These are phyloP conservation scores for Chaetura pelagica DNA, from an alignment of 2,113 vertebrate genomes.

Conservation along the genomic window DNA sequence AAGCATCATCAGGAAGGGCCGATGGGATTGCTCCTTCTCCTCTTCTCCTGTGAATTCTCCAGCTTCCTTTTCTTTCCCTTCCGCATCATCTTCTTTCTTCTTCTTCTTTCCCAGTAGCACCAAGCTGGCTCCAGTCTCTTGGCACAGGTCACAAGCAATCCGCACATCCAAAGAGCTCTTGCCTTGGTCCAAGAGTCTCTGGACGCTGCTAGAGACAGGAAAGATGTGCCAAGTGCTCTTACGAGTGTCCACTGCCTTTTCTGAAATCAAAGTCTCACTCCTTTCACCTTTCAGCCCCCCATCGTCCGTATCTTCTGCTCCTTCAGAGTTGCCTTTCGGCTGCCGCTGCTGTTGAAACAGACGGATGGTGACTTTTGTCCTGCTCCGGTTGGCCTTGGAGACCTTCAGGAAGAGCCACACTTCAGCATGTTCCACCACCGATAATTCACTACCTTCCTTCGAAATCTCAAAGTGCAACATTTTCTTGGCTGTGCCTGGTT, in stretches of 20 bases:
- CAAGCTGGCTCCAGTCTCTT: slow-evolving; percentile 84
- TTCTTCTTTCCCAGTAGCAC: slow-evolving; percentile 84
- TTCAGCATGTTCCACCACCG: slow-evolving; percentile 91
- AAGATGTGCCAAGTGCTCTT: slow-evolving; percentile 98
- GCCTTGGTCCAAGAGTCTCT: slow-evolving; percentile 82
- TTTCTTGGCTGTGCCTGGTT: slow-evolving; percentile 85
- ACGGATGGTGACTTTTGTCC: slow-evolving; percentile 88
- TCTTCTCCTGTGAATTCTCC: slow-evolving; percentile 75
- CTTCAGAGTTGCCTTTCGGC: slow-evolving; percentile 62
- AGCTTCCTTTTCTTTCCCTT: slow-evolving; percentile 76
- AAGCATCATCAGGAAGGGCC: slow-evolving; percentile 95
- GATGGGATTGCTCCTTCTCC: slow-evolving; percentile 92
- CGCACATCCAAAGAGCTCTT: slow-evolving; percentile 82
- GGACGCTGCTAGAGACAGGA: slow-evolving; percentile 85
- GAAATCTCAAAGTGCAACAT: slow-evolving; percentile 91
- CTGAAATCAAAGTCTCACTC: slow-evolving; percentile 81
- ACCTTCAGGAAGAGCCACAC: slow-evolving; percentile 95
- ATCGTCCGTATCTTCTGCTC: slow-evolving; percentile 73
- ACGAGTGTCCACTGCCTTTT: slow-evolving; percentile 92
- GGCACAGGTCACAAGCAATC: slow-evolving; percentile 89
- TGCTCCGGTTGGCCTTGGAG: slow-evolving; percentile 90
- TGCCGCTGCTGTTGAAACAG: slow-evolving; percentile 84
- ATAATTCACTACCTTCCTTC: slow-evolving; percentile 88
- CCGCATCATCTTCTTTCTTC: slow-evolving; percentile 83
- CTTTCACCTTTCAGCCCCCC: slow-evolving; percentile 68